Percentiles rank a stretch among this genome's conserved stretches.
These are phyloP conservation scores for Argopecten irradians DNA, from an alignment of 1,140 invertebrate species.

Conservation along the genomic window DNA sequence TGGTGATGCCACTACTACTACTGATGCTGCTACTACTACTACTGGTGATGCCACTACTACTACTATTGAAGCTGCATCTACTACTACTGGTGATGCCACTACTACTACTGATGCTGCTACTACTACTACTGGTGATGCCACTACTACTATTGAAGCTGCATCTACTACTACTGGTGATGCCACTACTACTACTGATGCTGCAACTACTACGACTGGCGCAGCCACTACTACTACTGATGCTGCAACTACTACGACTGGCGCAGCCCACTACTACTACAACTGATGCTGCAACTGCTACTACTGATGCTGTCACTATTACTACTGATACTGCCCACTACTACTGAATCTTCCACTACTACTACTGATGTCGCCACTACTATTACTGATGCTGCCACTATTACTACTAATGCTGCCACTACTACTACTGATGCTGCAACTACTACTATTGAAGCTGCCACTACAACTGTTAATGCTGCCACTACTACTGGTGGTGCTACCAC, in stretches of 20 bases:
- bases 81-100: slow-evolving; percentile 47
- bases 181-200: slow-evolving; percentile 49
- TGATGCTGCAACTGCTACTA: slow-evolving; percentile 38
- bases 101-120: slow-evolving; percentile 44
- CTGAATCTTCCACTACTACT: slow-evolving; percentile 35
- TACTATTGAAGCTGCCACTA: slow-evolving; percentile 31
- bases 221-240: slow-evolving; percentile 41
- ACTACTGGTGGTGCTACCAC: slow-evolving; percentile 37
- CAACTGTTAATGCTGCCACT: slow-evolving; percentile 36
- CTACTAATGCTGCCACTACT: slow-evolving; percentile 19
- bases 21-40: slow-evolving; percentile 47
- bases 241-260: slow-evolving; percentile 41
- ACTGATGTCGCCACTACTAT: slow-evolving; percentile 31
- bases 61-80: slow-evolving; percentile 49
- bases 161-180: slow-evolving; percentile 44
- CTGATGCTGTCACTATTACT: slow-evolving; percentile 25
- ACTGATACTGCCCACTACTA: slow-evolving; percentile 37
- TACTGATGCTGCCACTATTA: slow-evolving; percentile 25
- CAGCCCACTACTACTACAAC: slow-evolving; percentile 33
- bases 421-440: slow-evolving; percentile 37
- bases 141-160: slow-evolving; percentile 46
- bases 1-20: slow-evolving; percentile 43
- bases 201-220: slow-evolving; percentile 45
- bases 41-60: slow-evolving; percentile 50
- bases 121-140: slow-evolving; percentile 43